Evolutionary conservation across 2,888 invertebrate genomes (phyloP).

Genomic region (Chorisops tibialis): DNA sequence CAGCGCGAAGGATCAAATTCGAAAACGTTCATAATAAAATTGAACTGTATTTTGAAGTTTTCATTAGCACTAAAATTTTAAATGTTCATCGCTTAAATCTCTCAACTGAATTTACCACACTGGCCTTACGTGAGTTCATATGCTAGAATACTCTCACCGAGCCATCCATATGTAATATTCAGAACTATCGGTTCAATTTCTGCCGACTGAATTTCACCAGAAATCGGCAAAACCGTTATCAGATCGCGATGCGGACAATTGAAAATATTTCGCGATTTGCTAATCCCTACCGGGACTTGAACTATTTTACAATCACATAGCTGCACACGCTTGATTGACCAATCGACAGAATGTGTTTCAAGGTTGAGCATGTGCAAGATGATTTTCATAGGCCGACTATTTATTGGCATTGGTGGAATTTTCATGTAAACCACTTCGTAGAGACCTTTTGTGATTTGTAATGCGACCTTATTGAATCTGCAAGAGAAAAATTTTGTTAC

Average conservation of each 20-base stretch:
- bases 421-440: background rate
- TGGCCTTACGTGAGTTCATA: constrained; percentile 24
- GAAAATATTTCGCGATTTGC: constrained; percentile 19
- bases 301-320: constrained; percentile 25
- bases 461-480: background rate
- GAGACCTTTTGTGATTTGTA: background rate
- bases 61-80: constrained; percentile 1
- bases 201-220: background rate
- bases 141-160: constrained; percentile 18
- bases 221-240: constrained; percentile 11
- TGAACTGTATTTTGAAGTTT: constrained; percentile 1
- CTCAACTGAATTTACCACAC: too few species aligned
- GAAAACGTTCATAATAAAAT: constrained; percentile 22
- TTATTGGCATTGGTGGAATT: constrained; percentile 28
- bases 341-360: background rate
- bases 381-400: constrained; percentile 25
- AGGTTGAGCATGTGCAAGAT: constrained; percentile 23
- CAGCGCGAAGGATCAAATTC: constrained; percentile 29
- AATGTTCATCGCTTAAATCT: too few species aligned
- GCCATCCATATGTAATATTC: constrained; percentile 20
- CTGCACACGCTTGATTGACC: constrained; percentile 25
- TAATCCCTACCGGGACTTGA: constrained; percentile 15
- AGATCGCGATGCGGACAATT: constrained; percentile 28
- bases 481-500: background rate
- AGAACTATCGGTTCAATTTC: background rate